Conservation (phyloP, 2,113 vertebrate species). For the Coracopsis vasa region DNA sequence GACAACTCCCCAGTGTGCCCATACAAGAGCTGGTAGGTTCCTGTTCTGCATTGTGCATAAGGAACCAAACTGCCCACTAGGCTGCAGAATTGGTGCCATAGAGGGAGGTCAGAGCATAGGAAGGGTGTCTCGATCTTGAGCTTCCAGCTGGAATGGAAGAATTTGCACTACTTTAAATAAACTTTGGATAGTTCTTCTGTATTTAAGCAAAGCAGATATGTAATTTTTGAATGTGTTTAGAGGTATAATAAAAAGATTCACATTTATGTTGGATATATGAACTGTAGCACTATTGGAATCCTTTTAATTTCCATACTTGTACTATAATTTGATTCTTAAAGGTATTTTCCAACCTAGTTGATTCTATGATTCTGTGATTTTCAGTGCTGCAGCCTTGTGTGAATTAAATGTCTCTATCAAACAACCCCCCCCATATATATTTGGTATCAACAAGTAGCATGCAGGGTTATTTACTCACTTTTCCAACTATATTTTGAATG, state of each 20-base stretch:
- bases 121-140: not conserved
- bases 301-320: not conserved
- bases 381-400: not conserved
- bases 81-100: not conserved
- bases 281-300: not conserved
- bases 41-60: not conserved
- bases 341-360: not conserved
- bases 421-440: not conserved
- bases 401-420: not conserved
- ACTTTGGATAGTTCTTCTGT: not conserved
- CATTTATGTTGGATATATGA: not conserved
- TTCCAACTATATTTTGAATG: constrained; percentile 51
- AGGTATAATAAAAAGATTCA: not conserved
- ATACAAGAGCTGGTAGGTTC: not conserved
- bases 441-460: not conserved
- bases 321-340: not conserved
- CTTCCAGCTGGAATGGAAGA: not conserved
- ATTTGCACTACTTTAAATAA: not conserved
- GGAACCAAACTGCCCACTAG: not conserved
- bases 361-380: not conserved
- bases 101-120: not conserved
- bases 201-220: not conserved
- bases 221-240: not conserved
- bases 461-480: not conserved
- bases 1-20: not conserved